Evolutionary conservation across 2,113 vertebrate species (phyloP).

Genomic region (Grantiella picta): DNA sequence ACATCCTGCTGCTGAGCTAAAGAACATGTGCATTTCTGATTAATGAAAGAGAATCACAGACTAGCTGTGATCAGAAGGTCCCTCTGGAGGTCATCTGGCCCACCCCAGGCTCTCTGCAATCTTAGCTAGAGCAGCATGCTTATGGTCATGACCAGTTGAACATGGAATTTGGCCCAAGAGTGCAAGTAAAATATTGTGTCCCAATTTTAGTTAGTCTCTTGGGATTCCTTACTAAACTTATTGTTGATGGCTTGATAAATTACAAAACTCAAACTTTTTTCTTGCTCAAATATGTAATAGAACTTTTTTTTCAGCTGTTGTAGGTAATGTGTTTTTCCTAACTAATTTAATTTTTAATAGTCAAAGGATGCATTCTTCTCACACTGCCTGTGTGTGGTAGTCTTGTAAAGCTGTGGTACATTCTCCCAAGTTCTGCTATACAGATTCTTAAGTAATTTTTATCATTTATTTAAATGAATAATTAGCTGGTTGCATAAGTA

Average conservation of each 20-base stretch:
- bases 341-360: not conserved
- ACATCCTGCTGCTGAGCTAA: not conserved
- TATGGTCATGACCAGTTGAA: not conserved
- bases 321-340: not conserved
- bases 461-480: not conserved
- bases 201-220: not conserved
- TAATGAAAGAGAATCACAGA: not conserved
- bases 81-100: not conserved
- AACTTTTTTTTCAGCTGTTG: not conserved
- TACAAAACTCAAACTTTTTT: not conserved
- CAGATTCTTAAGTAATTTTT: not conserved
- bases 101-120: not conserved
- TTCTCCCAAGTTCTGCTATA: not conserved
- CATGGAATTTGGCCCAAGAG: not conserved
- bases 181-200: not conserved
- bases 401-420: not conserved
- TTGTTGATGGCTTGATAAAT: not conserved
- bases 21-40: not conserved
- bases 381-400: slow-evolving; percentile 38
- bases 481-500: not conserved
- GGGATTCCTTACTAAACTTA: not conserved
- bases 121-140: not conserved
- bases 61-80: not conserved
- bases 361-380: not conserved
- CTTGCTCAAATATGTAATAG: not conserved